Evolutionary conservation across 23 tunicate genomes (phyloP).

Genomic region (Trididemnum nubilum): DNA sequence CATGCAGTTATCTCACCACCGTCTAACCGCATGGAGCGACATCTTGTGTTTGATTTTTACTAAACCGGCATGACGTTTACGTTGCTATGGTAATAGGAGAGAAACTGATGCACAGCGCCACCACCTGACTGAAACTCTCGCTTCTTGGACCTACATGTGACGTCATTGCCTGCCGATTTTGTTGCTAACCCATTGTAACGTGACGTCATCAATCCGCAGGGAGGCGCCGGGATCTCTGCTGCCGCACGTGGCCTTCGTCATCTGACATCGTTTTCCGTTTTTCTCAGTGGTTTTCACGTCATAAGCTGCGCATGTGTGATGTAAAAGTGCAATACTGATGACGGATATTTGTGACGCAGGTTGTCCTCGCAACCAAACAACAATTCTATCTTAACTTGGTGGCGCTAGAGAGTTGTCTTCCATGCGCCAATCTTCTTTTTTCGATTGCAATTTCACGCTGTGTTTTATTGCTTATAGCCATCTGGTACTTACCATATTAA

Average conservation of each 20-base stretch:
- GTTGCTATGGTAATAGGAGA: constrained; percentile 46
- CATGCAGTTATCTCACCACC: constrained; percentile 50
- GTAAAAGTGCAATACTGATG: constrained; percentile 19
- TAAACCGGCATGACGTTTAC: constrained; percentile 13
- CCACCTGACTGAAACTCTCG: constrained; percentile 71
- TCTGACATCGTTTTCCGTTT: constrained; percentile 28
- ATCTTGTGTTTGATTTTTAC: not conserved
- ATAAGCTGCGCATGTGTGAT: constrained; percentile 8
- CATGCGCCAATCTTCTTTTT: not conserved
- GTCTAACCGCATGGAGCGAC: constrained; percentile 21
- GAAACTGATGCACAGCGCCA: constrained; percentile 57
- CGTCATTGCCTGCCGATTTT: constrained; percentile 18
- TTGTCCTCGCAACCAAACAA: not conserved
- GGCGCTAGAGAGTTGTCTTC: constrained; percentile 8
- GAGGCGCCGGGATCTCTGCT: constrained; percentile 36
- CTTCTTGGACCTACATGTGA: constrained; percentile 89
- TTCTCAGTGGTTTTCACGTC: not conserved
- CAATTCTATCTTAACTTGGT: constrained; percentile 17
- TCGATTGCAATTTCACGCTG: not conserved
- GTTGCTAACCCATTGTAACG: not conserved
- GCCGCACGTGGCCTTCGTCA: constrained; percentile 48
- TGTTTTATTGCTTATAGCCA: not conserved
- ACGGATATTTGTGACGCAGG: constrained; percentile 25
- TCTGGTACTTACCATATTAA: not conserved
- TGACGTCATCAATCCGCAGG: constrained; percentile 29